Conservation (phyloP, 2,797 vertebrate genomes). For the Tympanoctomys barrerae region DNA sequence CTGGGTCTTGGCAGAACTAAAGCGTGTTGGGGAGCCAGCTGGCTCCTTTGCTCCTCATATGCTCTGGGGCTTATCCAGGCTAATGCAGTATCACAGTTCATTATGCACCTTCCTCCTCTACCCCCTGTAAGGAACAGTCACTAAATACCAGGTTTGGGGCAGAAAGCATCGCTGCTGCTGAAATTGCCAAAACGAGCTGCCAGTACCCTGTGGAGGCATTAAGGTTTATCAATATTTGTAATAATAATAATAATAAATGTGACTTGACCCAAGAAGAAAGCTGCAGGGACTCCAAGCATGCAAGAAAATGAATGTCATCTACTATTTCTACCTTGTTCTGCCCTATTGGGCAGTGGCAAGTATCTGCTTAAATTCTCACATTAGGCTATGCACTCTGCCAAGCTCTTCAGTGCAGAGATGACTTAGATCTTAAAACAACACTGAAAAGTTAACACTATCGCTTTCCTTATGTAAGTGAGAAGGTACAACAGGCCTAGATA, state of each 20-base stretch:
- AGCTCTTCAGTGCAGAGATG: neutral
- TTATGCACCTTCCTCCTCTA: conserved; percentile 78
- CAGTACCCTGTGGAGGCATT: conserved; percentile 45
- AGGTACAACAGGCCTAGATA: neutral
- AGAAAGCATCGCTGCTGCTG: conserved; percentile 40
- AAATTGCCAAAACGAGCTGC: conserved; percentile 61
- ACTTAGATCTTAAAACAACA: conserved; percentile 2
- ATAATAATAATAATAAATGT: neutral
- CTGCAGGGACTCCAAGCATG: neutral
- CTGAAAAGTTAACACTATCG: neutral
- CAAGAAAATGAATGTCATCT: neutral
- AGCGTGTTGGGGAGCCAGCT: conserved; percentile 79
- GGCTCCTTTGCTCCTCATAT: conserved; percentile 75
- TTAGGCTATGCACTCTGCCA: neutral
- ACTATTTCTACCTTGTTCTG: neutral
- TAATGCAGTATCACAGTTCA: conserved; percentile 82
- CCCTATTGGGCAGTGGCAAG: neutral
- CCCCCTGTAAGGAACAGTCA: conserved; percentile 62
- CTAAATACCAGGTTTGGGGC: conserved; percentile 70
- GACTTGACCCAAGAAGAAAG: conserved; percentile 29
- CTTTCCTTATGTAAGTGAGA: neutral
- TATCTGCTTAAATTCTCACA: neutral
- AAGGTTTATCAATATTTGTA: conserved; percentile 41
- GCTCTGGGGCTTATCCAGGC: conserved; percentile 78
- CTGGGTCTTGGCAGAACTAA: conserved; percentile 80